Base-by-base conservation (phyloP, 2,113 vertebrate genomes). In the Progne subis region DNA sequence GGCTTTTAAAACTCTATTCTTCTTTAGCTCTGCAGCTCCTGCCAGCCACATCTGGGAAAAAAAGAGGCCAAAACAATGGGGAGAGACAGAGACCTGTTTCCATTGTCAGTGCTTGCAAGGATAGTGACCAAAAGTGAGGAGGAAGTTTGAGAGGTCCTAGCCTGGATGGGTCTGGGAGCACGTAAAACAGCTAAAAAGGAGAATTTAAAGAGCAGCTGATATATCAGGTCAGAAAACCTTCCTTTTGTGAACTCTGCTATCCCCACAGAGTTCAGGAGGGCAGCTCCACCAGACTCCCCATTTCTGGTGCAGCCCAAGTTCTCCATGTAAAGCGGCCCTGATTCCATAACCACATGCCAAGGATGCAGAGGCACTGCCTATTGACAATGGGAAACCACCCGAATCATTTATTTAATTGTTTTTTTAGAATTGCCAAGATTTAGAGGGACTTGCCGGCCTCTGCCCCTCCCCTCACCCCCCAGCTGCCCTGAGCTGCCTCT, bases 1-100 rank as follows among this genome's bases (percentile, higher is more conserved):
- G 60, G 72, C 52, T 94, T 93, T 92, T 69, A 90, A 93, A 84
- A 65, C 24, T 52, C 89, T 28, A 3, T 61, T 95, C 89, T 79
- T 80, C 82, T 85, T 79, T 37, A 61, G 53, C 29, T 59, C 6
- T 2, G 0, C 3, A 14, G 56, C 26, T 68, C 64, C 43, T 86
- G 29, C 24, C 37, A 47, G 60, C 49, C 18, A 31, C 26, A 6
- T 14, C 24, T 17, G n/a, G 19, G 31, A 52, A 80, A 64, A 74
- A 34, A 53, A 80, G 79, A 5, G 8, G 0, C 2, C 43, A n/a
- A 43, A 44, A 67, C 23, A 29, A 28, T 0, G 2, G 6, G 25
- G 21, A 37, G 57, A 79, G 26, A 65, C 14, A 44, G 41, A 92
- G n/a, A 49, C 6, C 16, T 60, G 5, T 60, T 60, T 18, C 24